A percentile compares a stretch with the other conserved stretches of the same genome.
Evolutionary conservation across 2,113 vertebrate genomes (phyloP).

Genomic region (Paracanthobrama guichenoti): DNA sequence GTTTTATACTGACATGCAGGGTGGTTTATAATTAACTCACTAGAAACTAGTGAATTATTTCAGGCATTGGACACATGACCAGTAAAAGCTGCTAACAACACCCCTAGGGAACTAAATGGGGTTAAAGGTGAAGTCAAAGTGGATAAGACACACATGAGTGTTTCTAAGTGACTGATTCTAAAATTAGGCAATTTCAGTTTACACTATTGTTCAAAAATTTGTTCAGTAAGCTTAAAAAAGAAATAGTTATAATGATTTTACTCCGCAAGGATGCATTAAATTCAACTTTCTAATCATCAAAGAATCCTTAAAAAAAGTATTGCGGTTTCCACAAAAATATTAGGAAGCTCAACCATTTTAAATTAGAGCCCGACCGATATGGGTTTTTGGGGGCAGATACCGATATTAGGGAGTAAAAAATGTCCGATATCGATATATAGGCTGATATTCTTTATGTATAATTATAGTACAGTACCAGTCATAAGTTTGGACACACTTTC

Average conservation of each 20-base stretch:
- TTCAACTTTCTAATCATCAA: no score
- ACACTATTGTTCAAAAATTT: background rate
- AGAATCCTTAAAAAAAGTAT: no score
- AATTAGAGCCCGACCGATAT: no score
- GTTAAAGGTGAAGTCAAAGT: background rate
- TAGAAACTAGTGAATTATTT: slow-evolving; percentile 27
- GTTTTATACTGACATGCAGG: background rate
- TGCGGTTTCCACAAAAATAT: no score
- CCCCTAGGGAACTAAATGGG: background rate
- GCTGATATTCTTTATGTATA: no score
- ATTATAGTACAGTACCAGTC: no score
- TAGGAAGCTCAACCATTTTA: no score
- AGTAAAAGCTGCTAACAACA: background rate
- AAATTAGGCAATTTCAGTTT: background rate
- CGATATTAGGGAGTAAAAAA: no score
- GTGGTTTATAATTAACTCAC: slow-evolving; percentile 46
- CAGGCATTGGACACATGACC: slow-evolving; percentile 28
- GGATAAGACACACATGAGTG: background rate
- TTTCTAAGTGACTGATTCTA: background rate
- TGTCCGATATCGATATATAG: no score
- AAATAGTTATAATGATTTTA: background rate
- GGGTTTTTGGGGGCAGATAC: no score
- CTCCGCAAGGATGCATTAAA: background rate
- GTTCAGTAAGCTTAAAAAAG: no score
- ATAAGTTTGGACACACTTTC: no score